Evolutionary conservation across 2,113 vertebrate species (phyloP), one percentile per base, ranked within the genome.

Genomic region (Dasyornis broadbenti): DNA sequence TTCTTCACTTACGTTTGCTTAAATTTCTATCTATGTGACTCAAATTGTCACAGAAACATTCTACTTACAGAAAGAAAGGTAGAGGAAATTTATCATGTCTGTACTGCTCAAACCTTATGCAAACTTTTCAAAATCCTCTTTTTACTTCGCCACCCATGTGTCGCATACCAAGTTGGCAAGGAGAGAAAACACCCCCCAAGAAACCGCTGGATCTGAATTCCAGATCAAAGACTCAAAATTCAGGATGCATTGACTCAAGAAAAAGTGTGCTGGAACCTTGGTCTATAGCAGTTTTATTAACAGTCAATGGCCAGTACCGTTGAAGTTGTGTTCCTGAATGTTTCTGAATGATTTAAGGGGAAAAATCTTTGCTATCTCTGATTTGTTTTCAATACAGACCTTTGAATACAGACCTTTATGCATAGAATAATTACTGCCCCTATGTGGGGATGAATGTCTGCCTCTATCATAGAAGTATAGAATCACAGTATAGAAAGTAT

Each of bases 371-470:
- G 18, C 15, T 63, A 16, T 28, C 6, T 45, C 19, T 66, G 71
- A 12, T 28, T n/a, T n/a, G n/a, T n/a, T 44, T 79, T 66, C 24
- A 65, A 40, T 31, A 15, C 2, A 65, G 17, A 9, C 6, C 10
- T 44, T 79, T 66, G 27, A 65, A 40, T 31, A 15, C 2, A 65
- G 17, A 9, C 6, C 10, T 68, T 77, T 50, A 81, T n/a, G 13
- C 3, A 26, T 1, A 1, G 6, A 7, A 15, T 53, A 5, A 37
- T 52, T 63, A 30, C 5, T 53, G 15, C 6, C 5, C 5, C 18
- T 40, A 10, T 7, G 4, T 31, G 31, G 30, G 19, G 47, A 14
- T 11, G 4, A 37, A 59, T 63, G 27, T 37, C 28, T 66, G 7
- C 28, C 27, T 63, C 7, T 79, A 3, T 63, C 26, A 47, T 1